A percentile compares a stretch with the other conserved stretches of the same genome.
Conservation (phyloP, 2,888 invertebrate genomes). For the Mechanitis messenoides region DNA sequence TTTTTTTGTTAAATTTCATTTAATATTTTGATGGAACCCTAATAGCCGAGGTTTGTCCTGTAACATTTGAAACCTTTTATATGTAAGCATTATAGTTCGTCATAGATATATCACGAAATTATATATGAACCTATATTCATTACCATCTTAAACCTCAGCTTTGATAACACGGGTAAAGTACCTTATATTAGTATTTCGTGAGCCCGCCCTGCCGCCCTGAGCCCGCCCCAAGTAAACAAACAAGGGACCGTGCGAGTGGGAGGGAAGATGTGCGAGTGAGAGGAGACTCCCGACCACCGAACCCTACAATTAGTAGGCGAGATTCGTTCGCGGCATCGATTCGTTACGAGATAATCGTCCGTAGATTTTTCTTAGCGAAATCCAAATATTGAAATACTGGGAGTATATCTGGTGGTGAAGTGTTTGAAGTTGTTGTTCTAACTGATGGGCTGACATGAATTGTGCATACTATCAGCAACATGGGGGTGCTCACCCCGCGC, state of each 20-base stretch:
- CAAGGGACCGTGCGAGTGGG: conserved; percentile 43
- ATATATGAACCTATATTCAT: not conserved
- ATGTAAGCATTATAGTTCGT: not conserved
- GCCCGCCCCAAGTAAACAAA: conserved; percentile 63
- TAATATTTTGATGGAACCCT: conserved; percentile 10
- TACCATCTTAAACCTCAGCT: conserved; percentile 23
- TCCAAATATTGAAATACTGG: conserved; percentile 37
- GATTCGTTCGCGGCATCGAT: conserved; percentile 75
- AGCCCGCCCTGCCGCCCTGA: conserved; percentile 69
- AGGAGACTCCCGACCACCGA: conserved; percentile 47
- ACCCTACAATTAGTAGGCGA: conserved; percentile 76
- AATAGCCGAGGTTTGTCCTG: conserved; percentile 27
- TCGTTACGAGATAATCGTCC: conserved; percentile 74
- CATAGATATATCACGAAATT: not conserved
- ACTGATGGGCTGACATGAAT: conserved; percentile 66
- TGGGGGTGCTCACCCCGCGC: conserved; percentile 63
- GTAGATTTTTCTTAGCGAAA: conserved; percentile 52
- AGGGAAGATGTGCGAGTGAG: conserved; percentile 49
- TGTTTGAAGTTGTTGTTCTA: conserved; percentile 39
- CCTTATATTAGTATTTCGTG: conserved; percentile 60
- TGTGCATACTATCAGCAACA: conserved; percentile 72
- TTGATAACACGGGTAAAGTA: conserved; percentile 37
- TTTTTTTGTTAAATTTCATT: conserved; percentile 30
- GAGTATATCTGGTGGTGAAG: conserved; percentile 48
- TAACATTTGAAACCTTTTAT: not conserved